Evolutionary conservation across 2,888 invertebrate genomes (phyloP).

Genomic region (Chrysolina haemoptera): DNA sequence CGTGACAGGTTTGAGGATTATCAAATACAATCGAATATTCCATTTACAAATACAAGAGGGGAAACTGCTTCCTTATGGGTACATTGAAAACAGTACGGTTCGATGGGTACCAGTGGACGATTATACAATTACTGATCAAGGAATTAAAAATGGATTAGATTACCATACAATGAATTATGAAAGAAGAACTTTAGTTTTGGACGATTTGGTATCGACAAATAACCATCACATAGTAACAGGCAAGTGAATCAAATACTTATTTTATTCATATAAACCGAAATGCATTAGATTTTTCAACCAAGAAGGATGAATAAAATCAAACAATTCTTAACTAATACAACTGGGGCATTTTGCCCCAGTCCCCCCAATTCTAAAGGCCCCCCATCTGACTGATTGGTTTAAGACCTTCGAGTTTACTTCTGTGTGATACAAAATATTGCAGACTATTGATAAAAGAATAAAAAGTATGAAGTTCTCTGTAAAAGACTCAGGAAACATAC

Average conservation of each 20-base stretch:
- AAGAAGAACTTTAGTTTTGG: conserved; percentile 83
- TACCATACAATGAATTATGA: conserved; percentile 85
- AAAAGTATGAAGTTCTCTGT: no score
- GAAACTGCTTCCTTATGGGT: conserved; percentile 76
- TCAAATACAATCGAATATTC: conserved; percentile 82
- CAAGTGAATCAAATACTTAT: conserved; percentile 56
- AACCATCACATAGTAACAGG: conserved; percentile 82
- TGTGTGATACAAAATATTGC: no score
- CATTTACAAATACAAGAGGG: conserved; percentile 89
- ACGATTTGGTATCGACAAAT: conserved; percentile 78
- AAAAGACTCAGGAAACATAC: no score
- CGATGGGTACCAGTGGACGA: conserved; percentile 80
- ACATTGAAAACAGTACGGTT: conserved; percentile 74
- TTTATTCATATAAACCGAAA: no score
- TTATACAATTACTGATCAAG: conserved; percentile 72
- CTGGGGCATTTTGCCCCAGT: no score
- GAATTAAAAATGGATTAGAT: conserved; percentile 77
- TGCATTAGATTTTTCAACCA: no score
- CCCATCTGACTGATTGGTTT: no score
- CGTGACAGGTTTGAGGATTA: conserved; percentile 84
- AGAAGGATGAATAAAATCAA: no score
- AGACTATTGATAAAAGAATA: no score
- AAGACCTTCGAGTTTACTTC: no score
- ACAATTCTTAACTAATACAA: no score
- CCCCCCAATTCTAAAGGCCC: no score